Percentiles rank a stretch among this genome's conserved stretches.
These are phyloP conservation scores for Diplodus puntazzo DNA, from an alignment of 2,797 vertebrate species.

Conservation along the genomic window DNA sequence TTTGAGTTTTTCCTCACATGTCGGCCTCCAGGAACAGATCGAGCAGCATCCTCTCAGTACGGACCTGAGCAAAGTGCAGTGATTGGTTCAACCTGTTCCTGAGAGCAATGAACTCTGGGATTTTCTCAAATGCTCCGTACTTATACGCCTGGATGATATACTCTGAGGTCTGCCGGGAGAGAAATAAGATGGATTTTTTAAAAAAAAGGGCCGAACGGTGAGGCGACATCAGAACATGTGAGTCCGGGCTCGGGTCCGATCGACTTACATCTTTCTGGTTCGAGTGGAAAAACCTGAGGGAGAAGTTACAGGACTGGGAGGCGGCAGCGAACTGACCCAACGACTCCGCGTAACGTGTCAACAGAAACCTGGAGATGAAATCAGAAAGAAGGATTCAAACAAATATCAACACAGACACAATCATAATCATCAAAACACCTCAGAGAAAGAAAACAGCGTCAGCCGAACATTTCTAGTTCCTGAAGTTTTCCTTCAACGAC, in stretches of 20 bases:
- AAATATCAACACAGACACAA: background rate
- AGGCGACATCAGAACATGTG: background rate
- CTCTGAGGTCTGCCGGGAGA: constrained; percentile 94
- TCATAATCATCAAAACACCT: background rate
- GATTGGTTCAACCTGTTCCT: constrained; percentile 96
- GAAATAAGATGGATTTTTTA: too few relatives aligned
- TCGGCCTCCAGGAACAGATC: constrained; percentile 97
- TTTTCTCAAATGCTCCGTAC: constrained; percentile 99
- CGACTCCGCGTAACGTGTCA: constrained; percentile 94
- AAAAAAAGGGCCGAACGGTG: background rate
- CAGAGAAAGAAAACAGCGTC: background rate
- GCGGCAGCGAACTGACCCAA: constrained; percentile 96
- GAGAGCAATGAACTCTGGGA: constrained; percentile 98
- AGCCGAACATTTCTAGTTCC: too few relatives aligned
- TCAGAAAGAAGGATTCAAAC: background rate
- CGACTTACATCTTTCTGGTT: constrained; percentile 99
- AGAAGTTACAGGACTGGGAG: constrained; percentile 97
- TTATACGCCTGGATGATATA: constrained; percentile 99
- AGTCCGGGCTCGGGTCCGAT: background rate
- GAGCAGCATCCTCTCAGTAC: constrained; percentile 95
- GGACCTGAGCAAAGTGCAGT: constrained; percentile 98
- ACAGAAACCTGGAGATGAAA: constrained; percentile 88
- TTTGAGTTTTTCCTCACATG: constrained; percentile 86
- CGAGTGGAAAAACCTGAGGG: constrained; percentile 99
- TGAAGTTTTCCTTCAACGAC: too few relatives aligned